Percentiles rank a stretch among this genome's conserved stretches.
Evolutionary conservation across 2,113 vertebrate genomes (phyloP).

Genomic region (Loxodonta africana): DNA sequence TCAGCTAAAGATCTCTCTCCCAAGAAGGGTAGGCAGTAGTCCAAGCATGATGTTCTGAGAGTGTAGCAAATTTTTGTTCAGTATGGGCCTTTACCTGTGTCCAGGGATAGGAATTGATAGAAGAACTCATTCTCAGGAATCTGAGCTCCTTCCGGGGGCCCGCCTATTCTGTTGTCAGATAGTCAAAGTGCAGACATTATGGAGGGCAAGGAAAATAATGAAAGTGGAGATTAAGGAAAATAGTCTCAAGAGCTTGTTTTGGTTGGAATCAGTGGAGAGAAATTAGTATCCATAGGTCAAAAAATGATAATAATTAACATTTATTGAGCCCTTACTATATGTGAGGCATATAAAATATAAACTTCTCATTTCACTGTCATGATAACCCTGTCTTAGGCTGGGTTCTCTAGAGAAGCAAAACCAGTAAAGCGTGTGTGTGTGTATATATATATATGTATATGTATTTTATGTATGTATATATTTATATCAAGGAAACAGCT

Average conservation of each 20-base stretch:
- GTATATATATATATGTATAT: too few species aligned
- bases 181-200: background rate
- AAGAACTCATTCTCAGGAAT: background rate
- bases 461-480: too few species aligned
- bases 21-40: background rate
- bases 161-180: background rate
- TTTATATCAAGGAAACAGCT: too few species aligned
- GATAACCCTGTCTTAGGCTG: background rate
- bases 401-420: too few species aligned
- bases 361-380: constrained; percentile 35
- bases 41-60: background rate
- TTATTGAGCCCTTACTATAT: constrained; percentile 43
- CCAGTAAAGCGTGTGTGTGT: too few species aligned
- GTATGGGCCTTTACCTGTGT: background rate
- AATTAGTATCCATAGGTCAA: background rate
- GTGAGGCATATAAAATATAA: background rate
- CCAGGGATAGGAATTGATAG: constrained; percentile 12
- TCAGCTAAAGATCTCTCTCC: background rate
- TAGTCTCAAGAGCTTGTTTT: constrained; percentile 30
- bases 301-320: background rate
- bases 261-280: background rate
- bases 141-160: background rate
- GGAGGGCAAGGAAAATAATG: constrained; percentile 15
- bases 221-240: constrained; percentile 18
- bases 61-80: constrained; percentile 34